A percentile compares a stretch with the other conserved stretches of the same genome.
Evolutionary conservation across 2,797 vertebrate genomes (phyloP).

Genomic region (Chiloscyllium punctatum): DNA sequence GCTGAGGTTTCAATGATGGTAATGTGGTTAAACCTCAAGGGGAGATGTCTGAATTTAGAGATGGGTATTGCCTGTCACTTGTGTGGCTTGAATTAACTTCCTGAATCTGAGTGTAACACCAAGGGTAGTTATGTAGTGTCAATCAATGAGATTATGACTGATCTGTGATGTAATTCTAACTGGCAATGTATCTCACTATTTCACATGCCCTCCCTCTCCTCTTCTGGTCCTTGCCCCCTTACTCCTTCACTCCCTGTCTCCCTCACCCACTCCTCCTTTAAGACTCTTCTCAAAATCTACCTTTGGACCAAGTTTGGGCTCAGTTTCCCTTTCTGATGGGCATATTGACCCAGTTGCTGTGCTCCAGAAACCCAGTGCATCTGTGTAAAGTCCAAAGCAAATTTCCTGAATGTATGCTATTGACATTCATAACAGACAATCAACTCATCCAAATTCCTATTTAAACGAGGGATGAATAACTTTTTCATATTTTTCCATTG

Average conservation of each 20-base stretch:
- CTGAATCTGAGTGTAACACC: neutral
- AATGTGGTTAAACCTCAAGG: too few species aligned
- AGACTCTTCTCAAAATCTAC: neutral
- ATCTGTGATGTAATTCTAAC: neutral
- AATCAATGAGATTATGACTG: neutral
- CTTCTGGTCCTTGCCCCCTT: too few species aligned
- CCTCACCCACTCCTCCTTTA: neutral
- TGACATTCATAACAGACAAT: neutral
- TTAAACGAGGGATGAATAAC: neutral
- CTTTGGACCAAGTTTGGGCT: neutral
- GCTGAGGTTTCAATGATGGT: too few species aligned
- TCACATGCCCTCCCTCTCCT: neutral
- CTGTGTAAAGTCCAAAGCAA: neutral
- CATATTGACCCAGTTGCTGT: neutral
- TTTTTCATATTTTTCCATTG: neutral
- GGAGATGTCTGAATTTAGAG: too few species aligned
- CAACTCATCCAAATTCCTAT: neutral
- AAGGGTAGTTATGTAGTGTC: neutral
- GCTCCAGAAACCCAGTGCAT: neutral
- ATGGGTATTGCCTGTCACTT: neutral
- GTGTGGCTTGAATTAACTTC: neutral
- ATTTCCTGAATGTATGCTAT: neutral
- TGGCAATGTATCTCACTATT: neutral
- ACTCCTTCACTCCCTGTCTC: too few species aligned
- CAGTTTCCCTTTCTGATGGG: neutral